Conservation (phyloP, 2,797 vertebrate genomes). For the Hemitrygon akajei region DNA sequence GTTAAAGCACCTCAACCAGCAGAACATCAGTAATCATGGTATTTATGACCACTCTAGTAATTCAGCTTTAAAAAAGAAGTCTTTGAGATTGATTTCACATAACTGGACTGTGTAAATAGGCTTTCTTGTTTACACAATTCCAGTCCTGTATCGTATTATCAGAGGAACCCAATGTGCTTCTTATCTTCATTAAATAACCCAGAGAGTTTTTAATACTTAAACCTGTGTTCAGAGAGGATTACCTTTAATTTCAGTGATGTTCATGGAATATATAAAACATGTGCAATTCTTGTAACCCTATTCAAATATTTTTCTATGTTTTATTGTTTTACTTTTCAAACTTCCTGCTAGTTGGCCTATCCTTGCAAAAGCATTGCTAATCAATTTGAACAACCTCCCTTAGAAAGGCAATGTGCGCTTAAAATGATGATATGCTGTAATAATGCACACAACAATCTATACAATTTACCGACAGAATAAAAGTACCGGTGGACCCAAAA, state of each 20-base stretch:
- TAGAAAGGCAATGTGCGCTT: background rate
- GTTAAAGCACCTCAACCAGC: background rate
- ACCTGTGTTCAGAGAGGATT: background rate
- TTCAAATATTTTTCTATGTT: no score
- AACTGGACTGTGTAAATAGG: background rate
- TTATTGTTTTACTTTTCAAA: background rate
- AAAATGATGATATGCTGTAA: background rate
- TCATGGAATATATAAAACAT: background rate
- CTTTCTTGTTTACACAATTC: background rate
- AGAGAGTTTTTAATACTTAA: background rate
- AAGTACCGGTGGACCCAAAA: background rate
- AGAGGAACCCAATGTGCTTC: background rate
- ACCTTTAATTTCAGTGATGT: background rate
- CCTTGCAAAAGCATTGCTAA: background rate
- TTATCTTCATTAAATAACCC: background rate
- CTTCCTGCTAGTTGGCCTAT: background rate
- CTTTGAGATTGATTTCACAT: background rate
- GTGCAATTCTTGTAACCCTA: background rate
- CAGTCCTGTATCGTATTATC: background rate
- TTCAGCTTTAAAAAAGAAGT: background rate
- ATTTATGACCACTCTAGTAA: background rate
- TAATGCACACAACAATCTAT: background rate
- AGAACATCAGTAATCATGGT: background rate
- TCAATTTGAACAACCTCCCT: conserved; percentile 1
- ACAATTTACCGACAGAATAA: background rate